Evolutionary conservation across 2,797 vertebrate species (phyloP), one percentile per base, ranked within the genome.

Genomic region (Harpagifer antarcticus): DNA sequence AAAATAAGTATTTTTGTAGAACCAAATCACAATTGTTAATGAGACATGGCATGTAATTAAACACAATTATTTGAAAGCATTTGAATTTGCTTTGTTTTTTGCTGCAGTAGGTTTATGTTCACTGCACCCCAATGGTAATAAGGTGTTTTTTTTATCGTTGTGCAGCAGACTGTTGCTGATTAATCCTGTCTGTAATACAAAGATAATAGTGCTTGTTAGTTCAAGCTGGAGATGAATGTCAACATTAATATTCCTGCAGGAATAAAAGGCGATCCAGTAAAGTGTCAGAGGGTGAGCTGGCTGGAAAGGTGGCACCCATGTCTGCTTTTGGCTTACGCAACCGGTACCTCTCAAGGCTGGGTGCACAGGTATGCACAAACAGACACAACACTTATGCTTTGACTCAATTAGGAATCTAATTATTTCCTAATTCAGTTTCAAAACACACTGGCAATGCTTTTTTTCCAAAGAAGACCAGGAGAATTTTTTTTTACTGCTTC

Each of bases 341-440:
- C 93, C 93, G 95, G 20, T 96, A 96, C 89, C 96, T 97, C 80
- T 96, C 95, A 92, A 96, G 85, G 87, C 91, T 96, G 59, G 93
- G 96, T 40, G 88, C 93, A 64, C 95, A 96, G 96, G 96, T 97
- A 96, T 64, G 33, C 14, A 13, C 16, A 19, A 10, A 57, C 9
- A 40, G n/a, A 56, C 33, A 9, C 42, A 53, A 6, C 3, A 37
- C 37, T 52, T 49, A 31, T 37, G 3, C 69, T 80, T 40, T 50
- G 19, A 72, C 31, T 56, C 9, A 62, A 49, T 62, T 81, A 68
- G 16, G 78, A 78, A 59, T 63, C 37, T 20, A 57, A 72, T 68
- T 78, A 79, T 84, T 68, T 11, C 40, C 66, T 20, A 17, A n/a
- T 72, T 68, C 31, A 31, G 37, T 42, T 19, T 65, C 11, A 52